Evolutionary conservation across 2,113 vertebrate genomes (phyloP).

Genomic region (Datnioides undecimradiatus): DNA sequence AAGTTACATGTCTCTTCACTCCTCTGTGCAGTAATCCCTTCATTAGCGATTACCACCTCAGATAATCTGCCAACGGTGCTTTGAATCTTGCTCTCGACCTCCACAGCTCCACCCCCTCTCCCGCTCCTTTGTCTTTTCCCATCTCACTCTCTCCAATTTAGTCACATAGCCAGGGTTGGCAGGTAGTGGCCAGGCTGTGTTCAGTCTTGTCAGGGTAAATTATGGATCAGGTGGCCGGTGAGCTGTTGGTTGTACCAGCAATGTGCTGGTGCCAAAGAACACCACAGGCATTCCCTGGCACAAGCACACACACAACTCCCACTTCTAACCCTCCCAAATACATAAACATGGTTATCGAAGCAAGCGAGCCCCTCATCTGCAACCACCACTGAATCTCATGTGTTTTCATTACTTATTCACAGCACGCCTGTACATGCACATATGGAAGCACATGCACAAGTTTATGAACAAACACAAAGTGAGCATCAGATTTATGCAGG

Average conservation of each 20-base stretch:
- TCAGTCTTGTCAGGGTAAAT: constrained; percentile 78
- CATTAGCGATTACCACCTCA: constrained; percentile 63
- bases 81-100: constrained; percentile 28
- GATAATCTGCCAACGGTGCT: constrained; percentile 56
- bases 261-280: constrained; percentile 71
- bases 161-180: constrained; percentile 58
- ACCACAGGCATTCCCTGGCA: constrained; percentile 70
- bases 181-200: constrained; percentile 67
- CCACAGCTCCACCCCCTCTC: constrained; percentile 39
- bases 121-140: constrained; percentile 52
- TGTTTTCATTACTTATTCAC: constrained; percentile 66
- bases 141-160: constrained; percentile 31
- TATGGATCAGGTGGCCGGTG: constrained; percentile 77
- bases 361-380: constrained; percentile 50
- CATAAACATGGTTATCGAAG: constrained; percentile 57
- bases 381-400: constrained; percentile 40
- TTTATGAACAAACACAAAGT: constrained; percentile 62
- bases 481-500: constrained; percentile 43
- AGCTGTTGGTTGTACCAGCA: constrained; percentile 71
- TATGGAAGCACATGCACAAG: constrained; percentile 40
- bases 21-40: constrained; percentile 57
- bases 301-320: constrained; percentile 36
- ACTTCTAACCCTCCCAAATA: constrained; percentile 39
- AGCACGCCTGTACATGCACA: constrained; percentile 36
- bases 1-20: constrained; percentile 37